Conservation (phyloP, 2,888 invertebrate species). For the Meliscaeva auricollis region DNA sequence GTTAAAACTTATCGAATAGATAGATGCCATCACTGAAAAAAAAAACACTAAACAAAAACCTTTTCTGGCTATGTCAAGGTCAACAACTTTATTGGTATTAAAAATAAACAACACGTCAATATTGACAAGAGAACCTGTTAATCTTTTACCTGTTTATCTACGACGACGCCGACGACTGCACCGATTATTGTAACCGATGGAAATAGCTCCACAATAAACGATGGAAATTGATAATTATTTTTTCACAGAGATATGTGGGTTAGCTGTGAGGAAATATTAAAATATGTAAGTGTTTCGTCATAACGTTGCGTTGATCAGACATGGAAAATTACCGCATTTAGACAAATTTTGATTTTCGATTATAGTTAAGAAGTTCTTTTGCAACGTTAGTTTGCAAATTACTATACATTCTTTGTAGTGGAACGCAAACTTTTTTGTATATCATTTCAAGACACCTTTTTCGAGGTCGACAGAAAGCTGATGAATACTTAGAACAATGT, state of each 20-base stretch:
- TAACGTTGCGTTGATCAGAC: not conserved
- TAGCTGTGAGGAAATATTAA: conserved; percentile 16
- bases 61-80: conserved; percentile 66
- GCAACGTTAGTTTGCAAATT: no score
- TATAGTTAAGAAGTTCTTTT: no score
- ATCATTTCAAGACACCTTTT: no score
- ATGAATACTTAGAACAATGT: no score
- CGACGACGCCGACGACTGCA: conserved; percentile 18
- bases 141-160: conserved; percentile 17
- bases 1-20: conserved; percentile 42
- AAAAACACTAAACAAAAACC: not conserved
- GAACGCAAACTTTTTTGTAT: no score
- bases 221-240: conserved; percentile 2
- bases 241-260: not conserved
- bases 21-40: no score
- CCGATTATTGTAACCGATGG: conserved; percentile 12
- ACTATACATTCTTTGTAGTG: no score
- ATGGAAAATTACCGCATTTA: not conserved
- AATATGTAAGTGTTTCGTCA: conserved; percentile 8
- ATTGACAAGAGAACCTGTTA: conserved; percentile 52
- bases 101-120: conserved; percentile 37
- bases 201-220: conserved; percentile 8
- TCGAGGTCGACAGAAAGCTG: no score
- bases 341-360: no score
- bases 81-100: conserved; percentile 42